Evolutionary conservation across 2,888 invertebrate species (phyloP), one percentile per base, ranked within the genome.

Genomic region (Harpalus rufipes): DNA sequence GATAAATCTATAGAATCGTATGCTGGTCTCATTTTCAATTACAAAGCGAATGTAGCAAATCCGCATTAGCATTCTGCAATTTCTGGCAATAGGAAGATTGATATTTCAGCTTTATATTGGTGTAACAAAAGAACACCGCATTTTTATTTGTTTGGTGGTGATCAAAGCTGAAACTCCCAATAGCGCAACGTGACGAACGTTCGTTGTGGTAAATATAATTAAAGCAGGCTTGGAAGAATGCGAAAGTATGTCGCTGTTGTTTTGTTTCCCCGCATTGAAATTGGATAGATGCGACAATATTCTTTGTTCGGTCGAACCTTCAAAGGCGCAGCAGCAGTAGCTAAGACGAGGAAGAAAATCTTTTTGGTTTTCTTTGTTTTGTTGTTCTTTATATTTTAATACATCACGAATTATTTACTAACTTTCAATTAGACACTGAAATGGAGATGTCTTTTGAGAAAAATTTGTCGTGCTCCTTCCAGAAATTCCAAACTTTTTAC

Each of bases 251-350:
- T 44, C 72, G 21, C n/a, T 44, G 44, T 74, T 74, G 18, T 68
- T 68, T 68, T 68, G 14, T 68, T 68, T 68, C n/a, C 25, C 7
- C 14, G 72, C 72, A 41, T 74, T 44, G 44, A 74, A 74, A 74
- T 74, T 74, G 72, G 72, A 74, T 74, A 74, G 41, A 74, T 44
- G 39, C 68, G 72, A 74, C 41, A 74, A 44, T 74, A 74, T 74
- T 21, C 72, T 74, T 74, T 74, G 72, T 74, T 63, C 63, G 63
- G 41, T 18, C 5, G 41, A 2, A 5, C 68, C 16, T 74, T 74
- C 72, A 74, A 74, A 74, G 41, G 72, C 51, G 16, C 68, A 39
- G 7, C 68, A 4, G 5, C 21, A 16, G 18, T 16, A 18, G 16
- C 21, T n/a, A 59, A 59, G 16, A 16, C 3, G 14, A 18, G 16